A percentile compares a stretch with the other conserved stretches of the same genome.
Evolutionary conservation across 2,797 vertebrate species (phyloP).

Genomic region (Darevskia mixta): DNA sequence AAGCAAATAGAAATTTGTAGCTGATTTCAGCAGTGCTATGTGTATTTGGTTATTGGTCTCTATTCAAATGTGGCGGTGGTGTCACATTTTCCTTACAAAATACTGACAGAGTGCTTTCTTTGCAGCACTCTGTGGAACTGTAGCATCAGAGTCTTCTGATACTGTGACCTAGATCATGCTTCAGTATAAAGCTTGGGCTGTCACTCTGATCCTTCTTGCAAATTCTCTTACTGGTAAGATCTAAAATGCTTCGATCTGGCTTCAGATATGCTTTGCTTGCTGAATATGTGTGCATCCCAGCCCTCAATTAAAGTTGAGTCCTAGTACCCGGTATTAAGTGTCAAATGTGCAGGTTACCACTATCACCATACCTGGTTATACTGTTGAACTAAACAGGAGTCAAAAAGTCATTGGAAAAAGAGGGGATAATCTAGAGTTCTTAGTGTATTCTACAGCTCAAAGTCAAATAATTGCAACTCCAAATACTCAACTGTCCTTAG

Average conservation of each 20-base stretch:
- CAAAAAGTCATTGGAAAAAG: neutral
- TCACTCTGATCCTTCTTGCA: constrained; percentile 68
- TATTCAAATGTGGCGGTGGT: neutral
- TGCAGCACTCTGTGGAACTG: constrained; percentile 44
- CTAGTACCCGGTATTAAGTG: neutral
- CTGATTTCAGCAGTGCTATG: neutral
- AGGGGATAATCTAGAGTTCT: neutral
- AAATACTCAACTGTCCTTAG: neutral
- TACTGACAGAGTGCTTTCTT: constrained; percentile 8
- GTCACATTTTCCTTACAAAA: neutral
- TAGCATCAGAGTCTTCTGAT: constrained; percentile 6
- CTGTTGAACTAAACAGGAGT: neutral
- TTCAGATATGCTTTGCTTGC: neutral
- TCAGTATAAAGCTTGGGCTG: constrained; percentile 62
- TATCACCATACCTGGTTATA: accelerated
- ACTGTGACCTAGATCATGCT: constrained; percentile 62
- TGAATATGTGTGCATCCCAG: neutral
- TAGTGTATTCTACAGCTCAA: neutral
- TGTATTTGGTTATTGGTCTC: neutral
- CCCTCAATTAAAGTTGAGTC: neutral
- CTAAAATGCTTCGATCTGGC: constrained; percentile 16
- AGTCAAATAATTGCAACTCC: neutral
- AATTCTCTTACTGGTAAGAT: constrained; percentile 64
- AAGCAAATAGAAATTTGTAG: neutral
- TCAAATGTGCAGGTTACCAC: neutral